A percentile compares a stretch with the other conserved stretches of the same genome.
Conservation (phyloP, 2,797 vertebrate species). For the Coilia nasus region DNA sequence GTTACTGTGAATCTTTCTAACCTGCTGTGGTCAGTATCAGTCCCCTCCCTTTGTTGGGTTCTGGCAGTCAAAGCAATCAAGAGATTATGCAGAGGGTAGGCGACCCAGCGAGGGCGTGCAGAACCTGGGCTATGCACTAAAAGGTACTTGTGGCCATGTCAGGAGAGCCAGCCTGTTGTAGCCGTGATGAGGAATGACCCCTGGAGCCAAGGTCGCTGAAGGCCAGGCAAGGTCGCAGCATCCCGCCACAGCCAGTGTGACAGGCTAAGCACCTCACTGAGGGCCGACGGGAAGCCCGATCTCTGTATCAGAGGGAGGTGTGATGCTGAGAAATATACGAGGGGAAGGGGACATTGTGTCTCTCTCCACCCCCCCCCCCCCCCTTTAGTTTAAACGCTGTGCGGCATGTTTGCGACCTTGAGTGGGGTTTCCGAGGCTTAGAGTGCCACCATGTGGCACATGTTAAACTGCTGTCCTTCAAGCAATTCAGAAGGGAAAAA, state of each 20-base stretch:
- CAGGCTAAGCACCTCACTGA: conserved; percentile 50
- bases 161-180: not conserved
- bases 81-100: not conserved
- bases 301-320: conserved; percentile 82
- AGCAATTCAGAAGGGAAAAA: conserved; percentile 59
- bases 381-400: not conserved
- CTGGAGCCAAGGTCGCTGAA: not conserved
- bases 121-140: not conserved
- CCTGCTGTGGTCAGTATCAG: not conserved
- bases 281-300: conserved; percentile 71
- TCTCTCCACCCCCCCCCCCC: not conserved
- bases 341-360: conserved; percentile 43
- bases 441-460: conserved; percentile 78
- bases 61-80: not conserved
- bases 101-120: not conserved
- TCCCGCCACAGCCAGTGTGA: not conserved
- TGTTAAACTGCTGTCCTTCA: conserved; percentile 74
- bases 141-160: not conserved
- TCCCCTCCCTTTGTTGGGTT: not conserved
- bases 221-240: not conserved
- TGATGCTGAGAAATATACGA: conserved; percentile 64
- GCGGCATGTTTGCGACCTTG: conserved; percentile 66
- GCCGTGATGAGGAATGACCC: not conserved
- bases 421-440: conserved; percentile 66
- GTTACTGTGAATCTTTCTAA: not conserved